Base-by-base conservation (phyloP, 37 sponge, comb jelly and placozoan species). In the Theonella swinhoei region DNA sequence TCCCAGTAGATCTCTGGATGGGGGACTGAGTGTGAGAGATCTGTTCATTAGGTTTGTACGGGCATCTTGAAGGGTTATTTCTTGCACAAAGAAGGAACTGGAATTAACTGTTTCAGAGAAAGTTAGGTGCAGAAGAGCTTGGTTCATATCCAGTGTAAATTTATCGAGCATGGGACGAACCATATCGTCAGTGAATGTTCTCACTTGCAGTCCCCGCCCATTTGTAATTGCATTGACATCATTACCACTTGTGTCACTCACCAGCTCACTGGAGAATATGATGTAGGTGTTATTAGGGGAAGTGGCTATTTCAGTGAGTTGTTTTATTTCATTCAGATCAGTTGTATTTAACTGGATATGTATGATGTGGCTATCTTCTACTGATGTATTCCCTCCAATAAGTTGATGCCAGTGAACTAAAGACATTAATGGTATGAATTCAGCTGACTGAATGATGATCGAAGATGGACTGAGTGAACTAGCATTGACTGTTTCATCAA, bases 61-160 rank as follows among this genome's bases (percentile, higher is more conserved):
- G 2, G 40, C 86, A 41, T 75, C 75, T 78, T 94, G 91, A 4
- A 94, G 69, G 3, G 64, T 74, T 24, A 94, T 76, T 43, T 78
- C 63, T n/a, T 79, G 76, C 1, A 91, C 86, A 68, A 88, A 79
- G 35, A 94, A 85, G 39, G 88, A 84, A 24, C 69, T 78, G 31
- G 86, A 89, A 74, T 94, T 85, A 5, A 94, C 89, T 17, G 91
- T 94, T 64, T 94, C 95, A 42, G 75, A 73, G 85, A 94, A 94
- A 4, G 91, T 91, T 34, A 94, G 65, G 36, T 63, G 70, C 29
- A 94, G 75, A 25, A 74, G 24, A 25, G 82, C 89, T 31, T 47
- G 33, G 64, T 94, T 82, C 89, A 94, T 85, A 59, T 91, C 91
- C 35, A 94, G 78, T 24, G 59, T 66, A 74, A 83, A 94, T 19